Conservation (phyloP, 2,113 vertebrate species). For the Halichoerus grypus region DNA sequence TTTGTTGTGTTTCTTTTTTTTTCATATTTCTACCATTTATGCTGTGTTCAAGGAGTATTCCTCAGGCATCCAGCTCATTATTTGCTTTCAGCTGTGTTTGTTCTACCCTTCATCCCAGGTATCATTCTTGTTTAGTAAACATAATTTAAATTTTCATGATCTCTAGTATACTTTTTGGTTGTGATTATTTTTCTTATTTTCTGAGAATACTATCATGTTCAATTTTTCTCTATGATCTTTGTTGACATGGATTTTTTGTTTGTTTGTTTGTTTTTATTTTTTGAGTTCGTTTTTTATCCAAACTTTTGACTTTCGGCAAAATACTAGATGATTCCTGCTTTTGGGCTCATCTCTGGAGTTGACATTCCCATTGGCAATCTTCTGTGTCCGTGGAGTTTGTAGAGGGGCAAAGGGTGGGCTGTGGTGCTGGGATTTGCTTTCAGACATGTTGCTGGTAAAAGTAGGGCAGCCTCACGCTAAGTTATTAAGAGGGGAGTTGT, state of each 20-base stretch:
- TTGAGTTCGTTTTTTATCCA: background rate
- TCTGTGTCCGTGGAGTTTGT: background rate
- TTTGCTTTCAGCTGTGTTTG: slow-evolving; percentile 16
- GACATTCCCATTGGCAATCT: background rate
- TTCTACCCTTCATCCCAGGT: background rate
- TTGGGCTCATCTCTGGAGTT: background rate
- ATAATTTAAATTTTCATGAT: slow-evolving; percentile 60
- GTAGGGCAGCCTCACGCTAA: background rate
- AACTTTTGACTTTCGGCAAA: background rate
- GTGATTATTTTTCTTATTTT: background rate
- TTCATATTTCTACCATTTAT: background rate
- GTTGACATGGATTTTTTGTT: background rate
- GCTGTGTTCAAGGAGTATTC: background rate
- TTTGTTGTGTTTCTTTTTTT: background rate
- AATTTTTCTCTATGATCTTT: slow-evolving; percentile 21
- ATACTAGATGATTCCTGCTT: background rate
- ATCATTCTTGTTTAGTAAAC: slow-evolving; percentile 50
- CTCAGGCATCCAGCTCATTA: background rate
- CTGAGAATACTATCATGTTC: background rate
- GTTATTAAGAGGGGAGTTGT: background rate
- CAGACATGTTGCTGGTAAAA: background rate
- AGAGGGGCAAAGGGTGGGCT: fast-evolving
- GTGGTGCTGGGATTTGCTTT: background rate
- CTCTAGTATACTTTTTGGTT: background rate
- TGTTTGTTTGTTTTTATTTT: background rate